Conservation (phyloP, 2,797 vertebrate genomes). For the Hydrocynus forskahlii region DNA sequence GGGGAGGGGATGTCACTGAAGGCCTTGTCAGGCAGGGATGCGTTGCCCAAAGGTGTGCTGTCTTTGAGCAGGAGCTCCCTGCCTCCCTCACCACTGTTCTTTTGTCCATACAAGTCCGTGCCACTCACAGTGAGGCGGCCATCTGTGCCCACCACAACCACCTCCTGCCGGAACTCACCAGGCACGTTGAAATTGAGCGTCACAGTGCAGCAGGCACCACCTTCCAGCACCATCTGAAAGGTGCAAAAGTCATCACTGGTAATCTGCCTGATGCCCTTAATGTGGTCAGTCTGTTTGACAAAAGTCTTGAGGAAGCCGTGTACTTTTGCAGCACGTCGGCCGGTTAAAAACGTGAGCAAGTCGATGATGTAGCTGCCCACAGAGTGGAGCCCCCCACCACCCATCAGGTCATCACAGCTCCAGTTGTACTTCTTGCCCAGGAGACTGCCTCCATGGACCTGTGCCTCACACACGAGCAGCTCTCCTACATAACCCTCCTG, state of each 20-base stretch:
- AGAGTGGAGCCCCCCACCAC: slow-evolving; percentile 94
- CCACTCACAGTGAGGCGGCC: slow-evolving; percentile 89
- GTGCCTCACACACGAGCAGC: slow-evolving; percentile 93
- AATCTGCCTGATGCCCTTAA: slow-evolving; percentile 96
- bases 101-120: slow-evolving; percentile 93
- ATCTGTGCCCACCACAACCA: slow-evolving; percentile 88
- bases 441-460: slow-evolving; percentile 93
- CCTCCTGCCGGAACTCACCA: slow-evolving; percentile 94
- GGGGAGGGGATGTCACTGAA: slow-evolving; percentile 95
- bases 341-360: slow-evolving; percentile 93
- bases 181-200: slow-evolving; percentile 98
- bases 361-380: slow-evolving; percentile 99
- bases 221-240: slow-evolving; percentile 97
- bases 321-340: slow-evolving; percentile 91
- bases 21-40: slow-evolving; percentile 92
- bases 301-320: slow-evolving; percentile 97
- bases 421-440: slow-evolving; percentile 99
- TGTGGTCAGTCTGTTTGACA: slow-evolving; percentile 97
- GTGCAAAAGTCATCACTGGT: slow-evolving; percentile 99
- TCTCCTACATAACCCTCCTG: slow-evolving; percentile 95
- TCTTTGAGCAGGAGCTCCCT: slow-evolving; percentile 92
- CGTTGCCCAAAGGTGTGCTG: slow-evolving; percentile 86
- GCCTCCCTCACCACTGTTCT: slow-evolving; percentile 80
- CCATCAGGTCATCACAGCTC: slow-evolving; percentile 99
- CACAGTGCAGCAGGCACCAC: slow-evolving; percentile 94